Evolutionary conservation across 2,888 invertebrate genomes (phyloP), one percentile per base, ranked within the genome.

Genomic region (Rhagonycha fulva): DNA sequence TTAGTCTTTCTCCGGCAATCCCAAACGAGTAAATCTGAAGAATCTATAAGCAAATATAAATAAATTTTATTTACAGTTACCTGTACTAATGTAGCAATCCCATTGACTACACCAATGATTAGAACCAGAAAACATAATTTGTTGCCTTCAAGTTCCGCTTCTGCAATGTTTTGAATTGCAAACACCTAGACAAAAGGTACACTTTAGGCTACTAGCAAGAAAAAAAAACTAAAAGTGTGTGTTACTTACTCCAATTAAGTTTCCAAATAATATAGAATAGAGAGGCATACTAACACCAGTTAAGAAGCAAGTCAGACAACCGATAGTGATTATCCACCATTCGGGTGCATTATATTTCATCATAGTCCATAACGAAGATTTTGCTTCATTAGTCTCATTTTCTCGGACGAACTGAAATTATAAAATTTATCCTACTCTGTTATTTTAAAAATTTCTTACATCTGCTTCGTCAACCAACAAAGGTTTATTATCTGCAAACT

Each of bases 1-100:
- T 97, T 71, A 96, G 88, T 77, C 90, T 88, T 86, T 96, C 96
- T 61, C 96, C 96, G 26, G 96, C 94, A 32, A 94, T 88, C 0
- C 91, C 93, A 86, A 95, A 96, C 84, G 24, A 14, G 28, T 75
- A 75, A 2, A 60, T 70, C 70, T 74, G 23, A 9, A 47, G 19
- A n/a, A 4, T 10, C 0, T 3, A 1, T 24, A 26, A 14, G 11
- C 7, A 9, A 47, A n/a, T 5, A 14, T 5, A n/a, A 11, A 19
- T 19, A 14, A 5, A n/a, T 62, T 24, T 24, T 70, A 2, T 14
- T 30, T 69, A n/a, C n/a, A 80, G 81, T 84, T 88, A 93, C 93
- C 89, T 92, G 92, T 4, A 92, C 82, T 82, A 94, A 94, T 75
- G 92, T 92, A 0, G 93, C 88, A 4, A 91, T 75, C 72, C 93